Evolutionary conservation across 2,113 vertebrate genomes (phyloP), one percentile per base, ranked within the genome.

Genomic region (Hypocryptadius cinnamomeus): DNA sequence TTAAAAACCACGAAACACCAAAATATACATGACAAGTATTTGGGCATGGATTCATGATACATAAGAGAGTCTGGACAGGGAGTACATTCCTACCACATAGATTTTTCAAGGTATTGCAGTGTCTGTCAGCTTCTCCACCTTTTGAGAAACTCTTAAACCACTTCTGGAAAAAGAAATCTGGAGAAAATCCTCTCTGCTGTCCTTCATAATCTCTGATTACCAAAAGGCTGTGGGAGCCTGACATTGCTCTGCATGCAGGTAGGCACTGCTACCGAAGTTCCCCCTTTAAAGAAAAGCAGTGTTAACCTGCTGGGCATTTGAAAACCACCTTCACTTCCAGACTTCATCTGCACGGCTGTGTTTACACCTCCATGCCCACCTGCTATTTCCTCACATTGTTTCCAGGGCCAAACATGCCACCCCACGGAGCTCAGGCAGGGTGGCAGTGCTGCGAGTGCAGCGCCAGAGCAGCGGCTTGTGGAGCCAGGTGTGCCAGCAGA

Each of bases 261-360:
- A 44, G 16, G 40, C 35, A 65, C 35, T 25, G 17, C 47, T 57
- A 13, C 33, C 35, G 33, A 40, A 63, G 10, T 5, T 73, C 31
- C 12, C 39, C 31, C 57, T 64, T 71, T 47, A 74, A 44, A 47
- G 44, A 51, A 79, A 82, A 53, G 11, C 13, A 14, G 2, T 11
- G 33, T 79, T 64, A 47, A 60, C 21, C 24, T 66, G 44, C 33
- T 39, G 30, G 6, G 31, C 16, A 14, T 56, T 61, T 85, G 48
- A 71, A 85, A 82, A 8, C 3, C 31, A 61, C 40, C 11, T 57
- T 61, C 39, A 70, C n/a, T n/a, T 10, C 35, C 18, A 39, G 44
- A 47, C 31, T n/a, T 42, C 20, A 44, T 9, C 40, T 64, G 5
- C 28, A 56, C 0, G 0, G 16, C 37, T n/a, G 15, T 15, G 25